Percentiles rank a stretch among this genome's conserved stretches.
Evolutionary conservation across 2,113 vertebrate species (phyloP).

Genomic region (Phasianus colchicus): DNA sequence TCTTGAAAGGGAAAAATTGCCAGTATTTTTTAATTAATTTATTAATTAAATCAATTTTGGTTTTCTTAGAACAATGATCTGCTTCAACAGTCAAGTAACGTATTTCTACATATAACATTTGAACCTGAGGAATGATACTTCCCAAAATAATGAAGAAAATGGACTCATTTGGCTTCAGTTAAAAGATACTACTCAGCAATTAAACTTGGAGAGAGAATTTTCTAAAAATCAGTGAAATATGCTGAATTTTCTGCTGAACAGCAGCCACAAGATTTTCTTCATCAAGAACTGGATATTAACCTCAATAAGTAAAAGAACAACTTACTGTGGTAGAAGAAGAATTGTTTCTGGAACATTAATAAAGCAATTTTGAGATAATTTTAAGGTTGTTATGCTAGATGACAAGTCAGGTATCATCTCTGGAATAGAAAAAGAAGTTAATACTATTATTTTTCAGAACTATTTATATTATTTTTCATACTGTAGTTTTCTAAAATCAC

Average conservation of each 20-base stretch:
- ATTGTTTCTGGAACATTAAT: conserved; percentile 82
- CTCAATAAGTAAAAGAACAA: conserved; percentile 44
- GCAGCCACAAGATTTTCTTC: background rate
- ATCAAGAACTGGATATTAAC: background rate
- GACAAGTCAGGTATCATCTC: conserved; percentile 83
- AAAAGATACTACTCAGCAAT: background rate
- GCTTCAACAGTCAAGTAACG: background rate
- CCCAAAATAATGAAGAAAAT: background rate
- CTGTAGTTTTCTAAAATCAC: background rate
- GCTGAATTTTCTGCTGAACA: background rate
- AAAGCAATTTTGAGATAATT: conserved; percentile 90
- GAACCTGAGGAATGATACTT: background rate
- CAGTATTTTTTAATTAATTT: background rate
- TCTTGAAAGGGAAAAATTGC: background rate
- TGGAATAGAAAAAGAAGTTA: conserved; percentile 72
- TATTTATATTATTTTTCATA: conserved; percentile 6
- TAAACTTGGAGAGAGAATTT: background rate
- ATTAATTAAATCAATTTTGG: background rate
- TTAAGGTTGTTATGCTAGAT: conserved; percentile 86
- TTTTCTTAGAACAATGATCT: background rate
- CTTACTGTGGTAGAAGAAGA: conserved; percentile 90
- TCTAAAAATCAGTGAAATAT: background rate
- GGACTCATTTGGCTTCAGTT: background rate
- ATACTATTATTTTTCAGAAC: conserved; percentile 18
- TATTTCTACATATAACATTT: background rate